A percentile compares a stretch with the other conserved stretches of the same genome.
These are phyloP conservation scores for Seison nebaliae DNA, from an alignment of 1,140 invertebrate genomes.

Conservation along the genomic window DNA sequence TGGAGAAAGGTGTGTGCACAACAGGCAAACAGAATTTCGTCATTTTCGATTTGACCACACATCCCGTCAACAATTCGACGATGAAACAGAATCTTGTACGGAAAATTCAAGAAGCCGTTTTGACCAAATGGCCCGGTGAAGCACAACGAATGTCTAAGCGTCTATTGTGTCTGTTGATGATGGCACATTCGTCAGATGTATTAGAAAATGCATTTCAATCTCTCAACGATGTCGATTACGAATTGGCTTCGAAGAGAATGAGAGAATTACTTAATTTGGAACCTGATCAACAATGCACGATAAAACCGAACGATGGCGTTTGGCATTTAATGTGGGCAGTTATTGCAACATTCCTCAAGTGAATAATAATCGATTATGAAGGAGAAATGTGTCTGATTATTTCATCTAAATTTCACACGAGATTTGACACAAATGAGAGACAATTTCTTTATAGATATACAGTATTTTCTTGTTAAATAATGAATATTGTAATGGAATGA, in stretches of 20 bases:
- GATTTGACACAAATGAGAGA: no score
- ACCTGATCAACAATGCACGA: conserved; percentile 65
- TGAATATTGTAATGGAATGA: no score
- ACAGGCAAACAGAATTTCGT: conserved; percentile 99
- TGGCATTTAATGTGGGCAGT: conserved; percentile 87
- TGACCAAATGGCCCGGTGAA: conserved; percentile 85
- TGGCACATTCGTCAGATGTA: conserved; percentile 90
- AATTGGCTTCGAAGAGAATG: conserved; percentile 82
- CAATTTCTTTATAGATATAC: no score
- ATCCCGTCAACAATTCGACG: conserved; percentile 76
- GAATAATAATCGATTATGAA: conserved; percentile 15
- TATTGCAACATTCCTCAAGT: conserved; percentile 90
- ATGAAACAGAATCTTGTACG: conserved; percentile 88
- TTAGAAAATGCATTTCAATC: conserved; percentile 98
- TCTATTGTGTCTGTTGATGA: conserved; percentile 60
- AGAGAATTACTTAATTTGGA: conserved; percentile 77
- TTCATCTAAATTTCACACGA: no score
- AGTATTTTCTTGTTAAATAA: no score
- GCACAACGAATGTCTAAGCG: conserved; percentile 83
- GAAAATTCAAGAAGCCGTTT: conserved; percentile 74
- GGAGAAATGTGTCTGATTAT: no score
- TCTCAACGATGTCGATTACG: conserved; percentile 88
- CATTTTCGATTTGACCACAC: conserved; percentile 98
- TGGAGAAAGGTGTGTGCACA: conserved; percentile 96
- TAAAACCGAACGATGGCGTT: conserved; percentile 27